These are phyloP conservation scores for Astropecten irregularis DNA, from an alignment of 53 echinoderm and acorn worm genomes.

Conservation along the genomic window DNA sequence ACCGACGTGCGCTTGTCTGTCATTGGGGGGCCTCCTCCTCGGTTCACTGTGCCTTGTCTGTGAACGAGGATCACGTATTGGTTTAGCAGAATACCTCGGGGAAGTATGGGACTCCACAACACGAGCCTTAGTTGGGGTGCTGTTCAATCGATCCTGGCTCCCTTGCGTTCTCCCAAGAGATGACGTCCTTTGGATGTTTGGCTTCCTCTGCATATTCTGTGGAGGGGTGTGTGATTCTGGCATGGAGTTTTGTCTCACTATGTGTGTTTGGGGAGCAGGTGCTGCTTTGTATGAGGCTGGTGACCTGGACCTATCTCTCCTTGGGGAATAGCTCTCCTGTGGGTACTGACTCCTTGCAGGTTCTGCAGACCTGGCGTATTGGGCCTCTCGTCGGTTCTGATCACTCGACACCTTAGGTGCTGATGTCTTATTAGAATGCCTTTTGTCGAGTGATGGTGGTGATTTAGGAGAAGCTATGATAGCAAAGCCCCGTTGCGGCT, in stretches of 20 bases:
- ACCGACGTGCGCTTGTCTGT: neutral
- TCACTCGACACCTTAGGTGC: neutral
- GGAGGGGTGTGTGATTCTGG: conserved; percentile 10
- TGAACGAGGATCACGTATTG: neutral
- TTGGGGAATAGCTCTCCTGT: conserved; percentile 9
- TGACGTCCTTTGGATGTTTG: conserved; percentile 24
- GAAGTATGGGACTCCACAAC: neutral
- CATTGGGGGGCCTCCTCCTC: neutral
- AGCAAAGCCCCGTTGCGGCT: conserved; percentile 26
- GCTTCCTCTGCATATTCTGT: conserved; percentile 1
- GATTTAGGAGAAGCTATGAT: neutral
- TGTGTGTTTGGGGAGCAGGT: neutral
- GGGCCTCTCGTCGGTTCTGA: neutral
- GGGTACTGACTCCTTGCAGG: neutral
- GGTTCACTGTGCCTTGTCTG: conserved; percentile 4
- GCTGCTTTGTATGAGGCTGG: neutral
- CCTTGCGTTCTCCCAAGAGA: conserved; percentile 7
- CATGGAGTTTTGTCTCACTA: conserved; percentile 33
- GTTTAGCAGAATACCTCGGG: conserved; percentile 1
- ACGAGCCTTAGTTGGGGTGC: neutral
- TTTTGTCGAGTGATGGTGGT: neutral
- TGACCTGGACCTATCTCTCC: neutral
- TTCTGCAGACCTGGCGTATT: neutral
- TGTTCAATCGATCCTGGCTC: neutral
- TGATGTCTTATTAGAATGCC: neutral